Evolutionary conservation across 53 echinoderm and acorn worm genomes (phyloP).

Genomic region (Luidia sarsii): DNA sequence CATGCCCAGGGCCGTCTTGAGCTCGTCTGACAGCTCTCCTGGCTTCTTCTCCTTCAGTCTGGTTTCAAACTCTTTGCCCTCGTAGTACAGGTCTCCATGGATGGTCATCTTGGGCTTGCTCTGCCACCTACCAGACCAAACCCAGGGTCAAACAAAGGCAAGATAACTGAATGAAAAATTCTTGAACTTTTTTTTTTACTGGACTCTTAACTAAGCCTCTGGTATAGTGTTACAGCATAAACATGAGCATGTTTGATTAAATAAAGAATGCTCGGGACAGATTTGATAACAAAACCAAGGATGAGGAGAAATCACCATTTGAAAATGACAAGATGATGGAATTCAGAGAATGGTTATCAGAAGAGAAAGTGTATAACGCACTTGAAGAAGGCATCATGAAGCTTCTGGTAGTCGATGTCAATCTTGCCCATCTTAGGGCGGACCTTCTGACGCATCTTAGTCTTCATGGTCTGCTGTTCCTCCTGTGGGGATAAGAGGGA

Average conservation of each 20-base stretch:
- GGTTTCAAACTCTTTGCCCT: conserved; percentile 99
- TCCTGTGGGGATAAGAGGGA: conserved; percentile 62
- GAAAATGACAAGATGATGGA: too few species aligned
- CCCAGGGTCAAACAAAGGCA: too few species aligned
- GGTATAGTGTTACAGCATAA: too few species aligned
- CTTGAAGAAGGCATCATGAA: conserved; percentile 99
- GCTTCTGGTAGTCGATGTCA: conserved; percentile 97
- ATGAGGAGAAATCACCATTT: too few species aligned
- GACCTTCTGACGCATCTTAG: conserved; percentile 97
- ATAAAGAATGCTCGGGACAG: too few species aligned
- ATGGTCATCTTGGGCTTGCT: conserved; percentile 98
- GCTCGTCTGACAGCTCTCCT: conserved; percentile 90
- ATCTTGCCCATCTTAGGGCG: conserved; percentile 99
- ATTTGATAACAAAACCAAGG: too few species aligned
- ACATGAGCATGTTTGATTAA: too few species aligned
- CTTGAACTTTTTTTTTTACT: not conserved
- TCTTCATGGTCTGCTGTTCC: conserved; percentile 98
- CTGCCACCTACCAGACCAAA: conserved; percentile 87
- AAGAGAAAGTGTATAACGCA: too few species aligned
- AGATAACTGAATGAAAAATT: conserved; percentile 3
- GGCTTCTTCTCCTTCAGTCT: conserved; percentile 99
- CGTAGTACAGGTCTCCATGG: conserved; percentile 98
- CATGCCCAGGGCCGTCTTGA: conserved; percentile 96
- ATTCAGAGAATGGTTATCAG: too few species aligned
- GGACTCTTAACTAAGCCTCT: too few species aligned